These are phyloP conservation scores for Chymomyza fuscimana DNA, from an alignment of 2,888 invertebrate genomes.

Conservation along the genomic window DNA sequence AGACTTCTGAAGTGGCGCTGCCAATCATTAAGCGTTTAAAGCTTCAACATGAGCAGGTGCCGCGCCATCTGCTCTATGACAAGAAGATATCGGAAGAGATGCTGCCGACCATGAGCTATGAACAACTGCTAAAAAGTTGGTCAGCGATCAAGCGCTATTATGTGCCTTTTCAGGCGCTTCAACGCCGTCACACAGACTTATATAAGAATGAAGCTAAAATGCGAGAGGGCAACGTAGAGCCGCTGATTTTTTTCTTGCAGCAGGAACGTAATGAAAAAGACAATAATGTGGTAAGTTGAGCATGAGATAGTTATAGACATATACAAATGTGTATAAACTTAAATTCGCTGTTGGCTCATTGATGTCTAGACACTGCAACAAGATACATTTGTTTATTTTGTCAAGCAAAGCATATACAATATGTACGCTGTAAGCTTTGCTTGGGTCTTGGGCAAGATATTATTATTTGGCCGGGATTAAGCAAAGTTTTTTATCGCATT, in stretches of 20 bases:
- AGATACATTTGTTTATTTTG: too few relatives aligned
- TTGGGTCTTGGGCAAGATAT: too few relatives aligned
- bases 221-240: slow-evolving; percentile 60
- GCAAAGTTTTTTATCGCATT: too few relatives aligned
- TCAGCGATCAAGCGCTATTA: slow-evolving; percentile 22
- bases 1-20: slow-evolving; percentile 47
- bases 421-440: too few relatives aligned
- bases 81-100: slow-evolving; percentile 55
- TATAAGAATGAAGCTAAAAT: slow-evolving; percentile 53
- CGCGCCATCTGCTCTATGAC: slow-evolving; percentile 53
- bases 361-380: not conserved
- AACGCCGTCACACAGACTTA: slow-evolving; percentile 2
- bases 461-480: too few relatives aligned
- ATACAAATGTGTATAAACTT: too few relatives aligned
- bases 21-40: slow-evolving; percentile 52
- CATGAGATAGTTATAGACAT: not conserved
- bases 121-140: slow-evolving; percentile 66
- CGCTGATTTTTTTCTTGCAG: slow-evolving; percentile 64
- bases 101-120: slow-evolving; percentile 63
- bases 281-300: slow-evolving; percentile 35
- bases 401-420: too few relatives aligned
- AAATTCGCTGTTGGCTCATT: too few relatives aligned
- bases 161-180: slow-evolving; percentile 19
- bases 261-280: slow-evolving; percentile 33
- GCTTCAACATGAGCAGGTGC: slow-evolving; percentile 69